phyloP scores from a whole-genome alignment of 2,888 invertebrate genomes.

The Polydrusus pterygomalis region DNA sequence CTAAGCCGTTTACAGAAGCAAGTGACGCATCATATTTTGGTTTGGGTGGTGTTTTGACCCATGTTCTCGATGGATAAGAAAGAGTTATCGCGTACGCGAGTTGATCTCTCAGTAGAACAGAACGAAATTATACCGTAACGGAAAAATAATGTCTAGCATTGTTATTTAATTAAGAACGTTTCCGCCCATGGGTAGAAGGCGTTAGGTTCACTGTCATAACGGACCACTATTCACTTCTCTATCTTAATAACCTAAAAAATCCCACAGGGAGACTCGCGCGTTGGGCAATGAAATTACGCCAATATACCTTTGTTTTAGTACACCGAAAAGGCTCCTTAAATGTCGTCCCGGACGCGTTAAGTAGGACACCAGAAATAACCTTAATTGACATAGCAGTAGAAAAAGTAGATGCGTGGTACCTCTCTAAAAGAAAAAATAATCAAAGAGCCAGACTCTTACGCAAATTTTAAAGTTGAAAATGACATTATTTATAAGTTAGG shows the following conservation, averaged over 20 bases:
- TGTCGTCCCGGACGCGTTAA: conserved; percentile 55
- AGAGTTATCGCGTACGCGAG: too few relatives aligned
- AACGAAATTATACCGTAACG: too few relatives aligned
- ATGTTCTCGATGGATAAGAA: conserved; percentile 35
- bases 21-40: conserved; percentile 60
- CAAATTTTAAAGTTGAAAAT: conserved; percentile 25
- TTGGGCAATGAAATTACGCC: conserved; percentile 56
- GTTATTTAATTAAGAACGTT: conserved; percentile 58
- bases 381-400: conserved; percentile 5
- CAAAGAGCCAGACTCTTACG: conserved; percentile 5
- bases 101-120: too few relatives aligned
- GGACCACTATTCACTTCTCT: conserved; percentile 59
- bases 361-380: conserved; percentile 13
- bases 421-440: conserved; percentile 12
- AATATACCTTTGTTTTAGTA: conserved; percentile 56
- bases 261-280: conserved; percentile 58
- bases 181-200: conserved; percentile 56
- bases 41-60: conserved; percentile 34
- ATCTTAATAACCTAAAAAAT: conserved; percentile 57
- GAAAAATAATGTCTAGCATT: conserved; percentile 60
- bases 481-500: conserved; percentile 22
- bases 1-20: conserved; percentile 54
- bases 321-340: conserved; percentile 55
- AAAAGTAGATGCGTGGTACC: conserved; percentile 17
- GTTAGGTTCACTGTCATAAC: conserved; percentile 57